Evolutionary conservation across 2,888 invertebrate species (phyloP).

Genomic region (Sarcophaga caerulescens): DNA sequence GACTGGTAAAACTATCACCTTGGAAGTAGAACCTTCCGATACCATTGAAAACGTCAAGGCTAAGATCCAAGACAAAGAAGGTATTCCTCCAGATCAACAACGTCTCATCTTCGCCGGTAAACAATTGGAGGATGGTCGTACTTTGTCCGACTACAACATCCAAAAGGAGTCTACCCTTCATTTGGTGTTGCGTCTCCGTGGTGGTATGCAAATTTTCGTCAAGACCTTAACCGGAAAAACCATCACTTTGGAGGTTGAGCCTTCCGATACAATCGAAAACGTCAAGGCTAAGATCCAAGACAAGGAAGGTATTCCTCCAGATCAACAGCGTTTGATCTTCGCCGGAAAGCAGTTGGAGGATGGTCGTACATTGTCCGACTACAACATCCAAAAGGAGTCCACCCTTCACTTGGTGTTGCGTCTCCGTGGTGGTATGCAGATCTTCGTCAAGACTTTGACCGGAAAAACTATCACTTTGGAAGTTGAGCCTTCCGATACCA

Average conservation of each 20-base stretch:
- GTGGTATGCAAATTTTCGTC: slow-evolving; percentile 71
- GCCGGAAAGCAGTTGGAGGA: slow-evolving; percentile 71
- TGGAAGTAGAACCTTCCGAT: slow-evolving; percentile 71
- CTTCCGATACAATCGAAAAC: slow-evolving; percentile 70
- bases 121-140: slow-evolving; percentile 77
- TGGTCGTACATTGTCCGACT: slow-evolving; percentile 69
- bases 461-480: slow-evolving; percentile 70
- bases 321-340: slow-evolving; percentile 70
- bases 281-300: slow-evolving; percentile 70
- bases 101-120: slow-evolving; percentile 78
- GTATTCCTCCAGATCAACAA: slow-evolving; percentile 78
- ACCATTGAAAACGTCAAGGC: slow-evolving; percentile 77
- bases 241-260: slow-evolving; percentile 70
- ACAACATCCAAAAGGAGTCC: slow-evolving; percentile 70
- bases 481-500: slow-evolving; percentile 69
- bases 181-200: slow-evolving; percentile 70
- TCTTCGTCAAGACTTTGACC: slow-evolving; percentile 69
- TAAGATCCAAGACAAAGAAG: slow-evolving; percentile 77
- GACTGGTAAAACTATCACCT: slow-evolving; percentile 70
- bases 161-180: slow-evolving; percentile 70
- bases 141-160: slow-evolving; percentile 72
- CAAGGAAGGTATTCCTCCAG: slow-evolving; percentile 71
- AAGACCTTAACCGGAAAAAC: slow-evolving; percentile 71
- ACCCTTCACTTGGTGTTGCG: slow-evolving; percentile 69
- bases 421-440: slow-evolving; percentile 71